Conservation (phyloP, 2,113 vertebrate genomes). For the Mugil cephalus region DNA sequence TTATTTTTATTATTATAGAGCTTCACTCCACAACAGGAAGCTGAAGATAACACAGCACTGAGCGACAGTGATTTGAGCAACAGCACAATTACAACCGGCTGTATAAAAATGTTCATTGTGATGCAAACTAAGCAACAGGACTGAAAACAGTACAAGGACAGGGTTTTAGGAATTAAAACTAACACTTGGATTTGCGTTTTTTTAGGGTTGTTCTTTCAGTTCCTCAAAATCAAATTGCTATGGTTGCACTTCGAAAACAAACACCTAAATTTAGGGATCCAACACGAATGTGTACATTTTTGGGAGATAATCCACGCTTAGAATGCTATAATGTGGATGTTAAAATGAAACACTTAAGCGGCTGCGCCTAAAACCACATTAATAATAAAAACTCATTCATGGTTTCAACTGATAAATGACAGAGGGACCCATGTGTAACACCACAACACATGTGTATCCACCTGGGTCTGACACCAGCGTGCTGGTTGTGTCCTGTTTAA, state of each 20-base stretch:
- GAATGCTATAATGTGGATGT: background rate
- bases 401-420: background rate
- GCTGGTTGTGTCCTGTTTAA: background rate
- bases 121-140: background rate
- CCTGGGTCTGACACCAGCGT: too few relatives aligned
- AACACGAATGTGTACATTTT: too few relatives aligned
- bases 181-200: background rate
- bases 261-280: background rate
- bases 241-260: constrained; percentile 36
- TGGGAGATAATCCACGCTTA: too few relatives aligned
- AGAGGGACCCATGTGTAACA: background rate
- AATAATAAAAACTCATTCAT: background rate
- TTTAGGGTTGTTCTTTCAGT: constrained; percentile 36
- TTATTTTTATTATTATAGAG: too few relatives aligned
- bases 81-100: background rate
- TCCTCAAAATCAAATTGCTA: constrained; percentile 22
- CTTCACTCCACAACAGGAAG: too few relatives aligned
- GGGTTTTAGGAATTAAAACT: constrained; percentile 46
- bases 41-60: background rate
- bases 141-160: background rate
- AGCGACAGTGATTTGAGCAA: background rate
- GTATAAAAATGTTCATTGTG: background rate
- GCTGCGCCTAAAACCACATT: constrained; percentile 12
- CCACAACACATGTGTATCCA: too few relatives aligned
- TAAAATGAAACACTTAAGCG: background rate